Base-by-base conservation (phyloP, 1,140 invertebrate genomes). In the Drosophila guanche region DNA sequence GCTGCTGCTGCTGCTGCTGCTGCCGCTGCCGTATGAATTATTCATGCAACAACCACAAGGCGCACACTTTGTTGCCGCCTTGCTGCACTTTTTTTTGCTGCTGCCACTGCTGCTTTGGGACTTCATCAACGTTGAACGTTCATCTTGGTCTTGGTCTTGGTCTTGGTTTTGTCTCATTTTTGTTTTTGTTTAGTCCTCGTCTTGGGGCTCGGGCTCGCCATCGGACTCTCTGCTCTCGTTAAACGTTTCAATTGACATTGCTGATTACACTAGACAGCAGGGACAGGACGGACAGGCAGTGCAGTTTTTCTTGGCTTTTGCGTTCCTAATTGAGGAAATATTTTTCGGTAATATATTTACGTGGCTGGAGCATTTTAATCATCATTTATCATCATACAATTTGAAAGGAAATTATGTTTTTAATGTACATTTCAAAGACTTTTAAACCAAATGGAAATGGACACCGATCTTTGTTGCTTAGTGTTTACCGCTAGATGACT, bases 191-290 rank as follows among this genome's bases (percentile, higher is more conserved):
- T 1, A 27, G 48, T 54, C 57, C 45, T 56, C 55, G 61, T 68
- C 56, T 72, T 77, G 60, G 74, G 74, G 69, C 67, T 62, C 69
- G 16, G 16, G 16, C 16, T 20, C 16, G 16, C 0, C 0, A 0
- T 61, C 47, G 58, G 53, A 53, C 53, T 54, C 76, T 78, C 37
- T 65, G 57, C 66, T 70, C 65, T 63, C 75, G 71, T 68, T 78
- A 88, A 86, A 86, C 83, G 83, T 81, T 88, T 88, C 83, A 88
- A 86, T 86, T 86, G 78, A 76, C 61, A 63, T 70, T 50, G 57
- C 45, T 61, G 76, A 57, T 59, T 51, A 80, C 80, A 85, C 80
- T 76, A 45, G n/a, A 2, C 59, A 68, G 37, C 62, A 43, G 37
- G 46, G 3, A 20, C 16, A 20, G 4, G 2, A 6, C 25, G 4